Evolutionary conservation across 2,888 invertebrate genomes (phyloP), one percentile per base, ranked within the genome.

Genomic region (Apantesis nais): DNA sequence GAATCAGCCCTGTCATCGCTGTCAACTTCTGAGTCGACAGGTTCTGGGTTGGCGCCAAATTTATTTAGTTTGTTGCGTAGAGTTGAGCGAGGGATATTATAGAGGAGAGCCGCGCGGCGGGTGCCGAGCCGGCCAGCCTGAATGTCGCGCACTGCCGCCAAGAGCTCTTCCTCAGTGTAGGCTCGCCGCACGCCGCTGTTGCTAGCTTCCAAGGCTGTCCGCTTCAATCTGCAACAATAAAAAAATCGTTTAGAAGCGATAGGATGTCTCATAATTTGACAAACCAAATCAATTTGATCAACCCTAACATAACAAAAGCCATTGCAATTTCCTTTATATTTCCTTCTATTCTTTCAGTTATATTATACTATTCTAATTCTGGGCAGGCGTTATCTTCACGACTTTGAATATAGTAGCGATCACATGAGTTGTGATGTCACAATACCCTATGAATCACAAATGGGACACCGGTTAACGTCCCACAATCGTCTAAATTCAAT

Each of bases 41-140:
- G 95, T 83, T 97, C 97, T 92, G 97, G 94, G 71, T 96, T 96
- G 86, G 98, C 95, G 67, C 93, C 94, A 74, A 90, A 89, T 91
- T 98, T 98, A 96, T 97, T 97, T 88, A 98, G 98, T 95, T 99
- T 99, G 95, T 99, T 99, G 76, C 99, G 96, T 67, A 99, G 96
- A 39, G 99, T 99, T 79, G 99, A 99, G 78, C 99, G 96, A 12
- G 99, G 99, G 89, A 99, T 99, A 84, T 99, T 99, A 93, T 99
- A 99, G 84, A 99, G 97, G 69, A 98, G 98, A 68, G 99, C 98
- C 14, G 99, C 99, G 73, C 99, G 96, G 63, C 99, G 95, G 11
- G 99, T 99, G 78, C 99, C 99, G 82, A 99, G 95, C 87, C 98
- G 97, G 29, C 99, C 99, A 80, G 97, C 97, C 91, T 98, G 97